These are phyloP conservation scores for Platyrinchus mystaceus DNA, from an alignment of 2,797 vertebrate genomes.

Conservation along the genomic window DNA sequence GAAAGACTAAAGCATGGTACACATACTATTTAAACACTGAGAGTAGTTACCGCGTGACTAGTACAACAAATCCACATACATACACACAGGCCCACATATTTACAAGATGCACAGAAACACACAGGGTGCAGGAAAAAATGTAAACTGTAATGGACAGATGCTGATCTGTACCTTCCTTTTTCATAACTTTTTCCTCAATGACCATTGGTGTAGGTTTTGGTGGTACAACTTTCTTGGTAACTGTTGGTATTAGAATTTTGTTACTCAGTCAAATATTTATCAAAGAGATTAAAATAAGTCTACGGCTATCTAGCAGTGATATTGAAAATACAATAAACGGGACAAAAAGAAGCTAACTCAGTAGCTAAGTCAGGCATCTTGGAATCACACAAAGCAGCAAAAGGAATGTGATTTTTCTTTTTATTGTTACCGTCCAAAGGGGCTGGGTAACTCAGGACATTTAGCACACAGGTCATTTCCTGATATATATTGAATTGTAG, in stretches of 20 bases:
- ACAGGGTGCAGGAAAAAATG: background rate
- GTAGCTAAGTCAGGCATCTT: background rate
- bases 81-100: background rate
- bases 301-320: background rate
- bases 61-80: background rate
- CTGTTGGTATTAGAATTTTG: constrained; percentile 74
- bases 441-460: background rate
- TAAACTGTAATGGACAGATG: constrained; percentile 26
- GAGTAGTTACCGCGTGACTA: background rate
- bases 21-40: background rate
- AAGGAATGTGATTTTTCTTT: background rate
- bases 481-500: background rate
- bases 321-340: background rate
- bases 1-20: background rate
- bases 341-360: background rate
- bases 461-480: background rate
- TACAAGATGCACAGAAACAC: background rate
- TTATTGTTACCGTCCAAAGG: background rate
- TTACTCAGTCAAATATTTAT: constrained; percentile 54
- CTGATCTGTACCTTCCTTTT: constrained; percentile 76
- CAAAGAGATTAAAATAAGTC: background rate
- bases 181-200: constrained; percentile 78
- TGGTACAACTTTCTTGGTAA: constrained; percentile 75
- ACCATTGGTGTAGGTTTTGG: constrained; percentile 73
- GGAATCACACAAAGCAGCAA: background rate